Evolutionary conservation across 2,113 vertebrate genomes (phyloP), one percentile per base, ranked within the genome.

Genomic region (Pelodiscus sinensis): DNA sequence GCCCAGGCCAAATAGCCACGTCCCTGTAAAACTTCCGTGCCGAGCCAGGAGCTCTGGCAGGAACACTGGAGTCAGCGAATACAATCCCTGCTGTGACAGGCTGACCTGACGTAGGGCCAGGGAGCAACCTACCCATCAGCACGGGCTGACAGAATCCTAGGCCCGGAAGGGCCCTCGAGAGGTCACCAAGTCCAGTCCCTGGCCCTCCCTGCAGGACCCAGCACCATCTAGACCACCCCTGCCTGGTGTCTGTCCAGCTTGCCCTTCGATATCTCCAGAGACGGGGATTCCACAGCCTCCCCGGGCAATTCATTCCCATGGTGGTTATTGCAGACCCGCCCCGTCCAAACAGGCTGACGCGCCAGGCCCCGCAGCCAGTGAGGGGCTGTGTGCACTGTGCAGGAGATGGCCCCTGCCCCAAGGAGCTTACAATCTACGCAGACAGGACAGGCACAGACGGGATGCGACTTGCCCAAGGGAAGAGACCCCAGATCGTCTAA

Each of bases 11-110:
- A 92, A 82, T 3, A 38, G 35, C 71, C 16, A 0, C 0, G 2
- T 3, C 3, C 38, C 50, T 81, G 6, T 13, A 91, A 90, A 88
- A 75, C 38, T 44, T 35, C 35, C 92, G 79, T 27, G 81, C 71
- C 18, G 2, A 81, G 9, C 71, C 78, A 21, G 24, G 18, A n/a
- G 71, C 93, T 27, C 84, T 57, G 89, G 78, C 87, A 0, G 78
- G 29, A 55, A 35, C 78, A 57, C 27, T 62, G 73, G 4, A 44
- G 24, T 21, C 31, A 60, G 3, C 1, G 9, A 29, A 80, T 56
- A 73, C 4, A 35, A 68, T 52, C 1, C 14, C 55, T 3, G 24
- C 3, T 2, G 56, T 75, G 4, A 2, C 44, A 0, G 3, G 7
- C 62, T 31, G 62, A 16, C 89, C 38, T n/a, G 82, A 50, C 68